A percentile compares a stretch with the other conserved stretches of the same genome.
Evolutionary conservation across 2,113 vertebrate species (phyloP).

Genomic region (Diglossa brunneiventris): DNA sequence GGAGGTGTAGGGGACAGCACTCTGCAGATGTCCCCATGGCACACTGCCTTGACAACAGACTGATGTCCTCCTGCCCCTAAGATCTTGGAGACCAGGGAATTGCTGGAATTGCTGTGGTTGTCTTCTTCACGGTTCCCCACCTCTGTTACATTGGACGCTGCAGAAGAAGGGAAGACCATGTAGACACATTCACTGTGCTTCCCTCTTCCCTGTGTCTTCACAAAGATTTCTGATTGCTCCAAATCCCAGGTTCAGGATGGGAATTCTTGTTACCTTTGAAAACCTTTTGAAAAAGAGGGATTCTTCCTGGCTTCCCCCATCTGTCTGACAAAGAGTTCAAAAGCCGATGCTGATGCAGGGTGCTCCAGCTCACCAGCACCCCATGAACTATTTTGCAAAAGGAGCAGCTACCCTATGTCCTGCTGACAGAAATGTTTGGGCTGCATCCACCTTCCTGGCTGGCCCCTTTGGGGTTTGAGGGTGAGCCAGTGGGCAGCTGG

Average conservation of each 20-base stretch:
- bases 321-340: neutral
- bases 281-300: neutral
- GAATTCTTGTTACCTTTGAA: neutral
- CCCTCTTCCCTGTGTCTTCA: neutral
- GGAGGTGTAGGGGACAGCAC: neutral
- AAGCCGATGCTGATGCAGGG: neutral
- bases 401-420: neutral
- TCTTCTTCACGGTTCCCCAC: neutral
- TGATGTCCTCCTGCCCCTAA: neutral
- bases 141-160: fast-evolving
- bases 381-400: neutral
- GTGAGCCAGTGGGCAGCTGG: neutral
- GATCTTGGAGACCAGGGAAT: neutral
- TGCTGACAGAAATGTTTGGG: neutral
- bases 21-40: neutral
- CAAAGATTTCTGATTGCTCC: neutral
- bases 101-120: neutral
- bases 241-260: neutral
- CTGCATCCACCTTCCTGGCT: neutral
- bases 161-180: neutral
- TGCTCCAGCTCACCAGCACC: neutral
- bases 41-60: neutral
- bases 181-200: neutral
- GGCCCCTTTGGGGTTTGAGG: neutral
- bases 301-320: neutral